Percentiles rank a stretch among this genome's conserved stretches.
Evolutionary conservation across 1,140 invertebrate species (phyloP).

Genomic region (Ectropis grisescens): DNA sequence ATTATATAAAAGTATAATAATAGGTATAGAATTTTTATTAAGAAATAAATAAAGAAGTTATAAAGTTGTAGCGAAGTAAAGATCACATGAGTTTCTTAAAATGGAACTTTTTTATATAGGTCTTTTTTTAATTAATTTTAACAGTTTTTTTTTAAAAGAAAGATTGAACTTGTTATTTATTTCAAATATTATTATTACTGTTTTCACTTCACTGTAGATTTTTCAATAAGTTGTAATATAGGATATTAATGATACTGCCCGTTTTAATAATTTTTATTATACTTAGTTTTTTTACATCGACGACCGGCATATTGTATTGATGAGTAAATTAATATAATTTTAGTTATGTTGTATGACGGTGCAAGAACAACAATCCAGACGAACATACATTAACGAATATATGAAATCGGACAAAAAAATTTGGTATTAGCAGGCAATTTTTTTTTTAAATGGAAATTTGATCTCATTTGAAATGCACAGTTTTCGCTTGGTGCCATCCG

Average conservation of each 20-base stretch:
- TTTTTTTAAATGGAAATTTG: conserved; percentile 37
- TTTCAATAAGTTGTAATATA: conserved; percentile 59
- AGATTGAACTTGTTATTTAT: conserved; percentile 68
- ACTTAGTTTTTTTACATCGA: conserved; percentile 45
- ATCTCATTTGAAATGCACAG: conserved; percentile 49
- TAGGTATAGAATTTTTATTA: conserved; percentile 67
- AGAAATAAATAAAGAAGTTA: conserved; percentile 63
- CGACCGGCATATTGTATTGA: no score
- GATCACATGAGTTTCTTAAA: conserved; percentile 51
- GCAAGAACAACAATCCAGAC: conserved; percentile 3
- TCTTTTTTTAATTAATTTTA: conserved; percentile 63
- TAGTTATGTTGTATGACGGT: conserved; percentile 2
- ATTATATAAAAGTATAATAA: conserved; percentile 66
- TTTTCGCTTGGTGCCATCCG: conserved; percentile 49
- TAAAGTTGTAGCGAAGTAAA: conserved; percentile 44
- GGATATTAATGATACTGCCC: conserved; percentile 51
- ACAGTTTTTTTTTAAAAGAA: conserved; percentile 55
- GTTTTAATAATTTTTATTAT: conserved; percentile 38
- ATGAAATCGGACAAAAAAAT: conserved; percentile 10
- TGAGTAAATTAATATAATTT: conserved; percentile 30
- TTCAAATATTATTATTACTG: conserved; percentile 68
- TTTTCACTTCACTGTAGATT: conserved; percentile 54
- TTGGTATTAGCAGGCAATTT: conserved; percentile 61
- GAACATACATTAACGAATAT: conserved; percentile 4
- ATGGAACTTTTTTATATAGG: conserved; percentile 44